phyloP scores from a whole-genome alignment of 92 coral and sea anemone genomes.

The Epizoanthus illoricatus region DNA sequence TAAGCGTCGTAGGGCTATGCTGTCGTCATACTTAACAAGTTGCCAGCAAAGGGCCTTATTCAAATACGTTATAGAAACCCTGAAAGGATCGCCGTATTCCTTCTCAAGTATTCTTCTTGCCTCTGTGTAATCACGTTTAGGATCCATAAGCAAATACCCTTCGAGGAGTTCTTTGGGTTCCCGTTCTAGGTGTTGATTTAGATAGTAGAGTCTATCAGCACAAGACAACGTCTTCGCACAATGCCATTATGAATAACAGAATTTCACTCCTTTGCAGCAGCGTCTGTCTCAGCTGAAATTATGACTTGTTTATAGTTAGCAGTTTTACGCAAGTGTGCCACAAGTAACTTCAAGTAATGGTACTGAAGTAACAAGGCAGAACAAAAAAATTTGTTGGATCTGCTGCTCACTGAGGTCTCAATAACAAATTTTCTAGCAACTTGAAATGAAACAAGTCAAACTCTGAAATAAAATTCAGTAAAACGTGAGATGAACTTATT shows the following conservation, averaged over 20 bases:
- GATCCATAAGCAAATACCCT: slow-evolving; percentile 54
- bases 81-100: slow-evolving; percentile 64
- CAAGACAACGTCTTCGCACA: slow-evolving; percentile 33
- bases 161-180: slow-evolving; percentile 66
- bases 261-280: too few relatives aligned
- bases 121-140: slow-evolving; percentile 49
- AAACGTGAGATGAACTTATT: too few relatives aligned
- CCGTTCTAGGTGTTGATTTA: slow-evolving; percentile 53
- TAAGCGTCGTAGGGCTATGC: slow-evolving; percentile 24
- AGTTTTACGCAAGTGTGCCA: too few relatives aligned
- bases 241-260: slow-evolving; percentile 57
- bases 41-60: slow-evolving; percentile 54
- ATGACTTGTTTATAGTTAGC: too few relatives aligned
- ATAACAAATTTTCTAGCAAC: too few relatives aligned
- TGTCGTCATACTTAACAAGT: slow-evolving; percentile 46
- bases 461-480: too few relatives aligned
- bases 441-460: too few relatives aligned
- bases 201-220: slow-evolving; percentile 56
- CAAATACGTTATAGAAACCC: slow-evolving; percentile 54
- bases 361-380: too few relatives aligned
- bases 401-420: too few relatives aligned
- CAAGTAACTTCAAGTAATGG: too few relatives aligned
- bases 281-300: too few relatives aligned
- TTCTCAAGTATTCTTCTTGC: slow-evolving; percentile 44
- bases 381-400: too few relatives aligned